Percentiles rank a stretch among this genome's conserved stretches.
Conservation (phyloP, 1,140 invertebrate species). For the Cotesia vestalis region DNA sequence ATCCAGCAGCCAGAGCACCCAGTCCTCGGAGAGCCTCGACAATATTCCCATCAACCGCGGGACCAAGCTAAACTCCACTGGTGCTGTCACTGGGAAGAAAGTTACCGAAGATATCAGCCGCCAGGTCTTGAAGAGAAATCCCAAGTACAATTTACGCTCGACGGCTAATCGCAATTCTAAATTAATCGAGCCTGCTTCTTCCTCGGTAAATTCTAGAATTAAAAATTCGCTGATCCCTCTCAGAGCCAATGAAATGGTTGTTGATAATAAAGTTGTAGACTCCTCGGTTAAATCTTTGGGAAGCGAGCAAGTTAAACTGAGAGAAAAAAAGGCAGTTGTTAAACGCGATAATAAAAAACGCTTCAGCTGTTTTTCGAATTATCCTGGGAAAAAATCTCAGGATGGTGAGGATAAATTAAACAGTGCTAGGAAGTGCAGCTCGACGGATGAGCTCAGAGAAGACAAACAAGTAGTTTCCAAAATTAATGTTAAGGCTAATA, state of each 20-base stretch:
- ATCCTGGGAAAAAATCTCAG: conserved; percentile 35
- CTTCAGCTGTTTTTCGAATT: conserved; percentile 48
- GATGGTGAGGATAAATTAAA: conserved; percentile 37
- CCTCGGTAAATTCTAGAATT: no score
- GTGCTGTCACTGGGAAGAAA: background rate
- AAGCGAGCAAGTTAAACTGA: conserved; percentile 45
- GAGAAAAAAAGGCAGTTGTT: conserved; percentile 45
- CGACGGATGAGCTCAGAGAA: conserved; percentile 54
- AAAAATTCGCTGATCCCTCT: conserved; percentile 32
- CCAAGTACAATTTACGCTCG: background rate
- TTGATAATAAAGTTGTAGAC: conserved; percentile 12
- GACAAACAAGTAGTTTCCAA: conserved; percentile 42
- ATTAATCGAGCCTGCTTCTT: background rate
- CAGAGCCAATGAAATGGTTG: conserved; percentile 32
- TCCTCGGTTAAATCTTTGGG: conserved; percentile 33
- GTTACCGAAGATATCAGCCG: background rate
- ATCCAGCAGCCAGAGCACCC: conserved; percentile 50
- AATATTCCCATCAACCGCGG: conserved; percentile 45
- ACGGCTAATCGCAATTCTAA: conserved; percentile 16
- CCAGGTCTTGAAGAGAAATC: conserved; percentile 2
- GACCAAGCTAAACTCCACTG: conserved; percentile 10
- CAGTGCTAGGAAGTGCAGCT: conserved; percentile 50
- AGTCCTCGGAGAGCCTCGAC: conserved; percentile 53
- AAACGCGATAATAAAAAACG: conserved; percentile 42
- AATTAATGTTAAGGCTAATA: conserved; percentile 46